These are phyloP conservation scores for Flexamia atlantica DNA, from an alignment of 2,888 invertebrate species.

Conservation along the genomic window DNA sequence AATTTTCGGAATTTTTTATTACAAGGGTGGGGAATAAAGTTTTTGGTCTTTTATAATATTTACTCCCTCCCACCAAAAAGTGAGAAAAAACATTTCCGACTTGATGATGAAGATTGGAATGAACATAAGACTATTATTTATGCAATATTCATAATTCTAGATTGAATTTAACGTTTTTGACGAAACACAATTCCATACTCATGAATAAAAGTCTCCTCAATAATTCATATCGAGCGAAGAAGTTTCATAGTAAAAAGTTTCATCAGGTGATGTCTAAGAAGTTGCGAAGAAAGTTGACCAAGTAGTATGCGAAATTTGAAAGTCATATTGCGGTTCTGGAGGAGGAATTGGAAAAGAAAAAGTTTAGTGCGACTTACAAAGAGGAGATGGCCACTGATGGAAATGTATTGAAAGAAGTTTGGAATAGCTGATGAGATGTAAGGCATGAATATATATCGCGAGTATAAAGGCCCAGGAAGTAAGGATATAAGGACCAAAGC, in stretches of 20 bases:
- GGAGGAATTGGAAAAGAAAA: constrained; percentile 49
- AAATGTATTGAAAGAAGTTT: constrained; percentile 50
- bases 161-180: not conserved
- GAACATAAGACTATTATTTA: too few species aligned
- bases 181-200: constrained; percentile 4
- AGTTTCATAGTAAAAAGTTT: constrained; percentile 26
- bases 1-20: too few species aligned
- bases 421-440: constrained; percentile 54
- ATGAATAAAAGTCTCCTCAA: constrained; percentile 24
- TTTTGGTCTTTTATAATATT: too few species aligned
- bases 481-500: constrained; percentile 42
- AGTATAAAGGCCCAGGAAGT: constrained; percentile 38
- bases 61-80: too few species aligned
- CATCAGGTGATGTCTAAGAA: constrained; percentile 39
- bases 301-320: constrained; percentile 40
- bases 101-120: too few species aligned
- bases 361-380: constrained; percentile 37
- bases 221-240: constrained; percentile 10
- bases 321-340: constrained; percentile 37
- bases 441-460: constrained; percentile 51
- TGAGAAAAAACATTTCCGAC: too few species aligned
- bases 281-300: constrained; percentile 48
- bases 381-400: constrained; percentile 44
- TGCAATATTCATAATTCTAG: not conserved
- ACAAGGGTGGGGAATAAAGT: too few species aligned